Evolutionary conservation across 2,888 invertebrate genomes (phyloP).

Genomic region (Chrysodeixis includens): DNA sequence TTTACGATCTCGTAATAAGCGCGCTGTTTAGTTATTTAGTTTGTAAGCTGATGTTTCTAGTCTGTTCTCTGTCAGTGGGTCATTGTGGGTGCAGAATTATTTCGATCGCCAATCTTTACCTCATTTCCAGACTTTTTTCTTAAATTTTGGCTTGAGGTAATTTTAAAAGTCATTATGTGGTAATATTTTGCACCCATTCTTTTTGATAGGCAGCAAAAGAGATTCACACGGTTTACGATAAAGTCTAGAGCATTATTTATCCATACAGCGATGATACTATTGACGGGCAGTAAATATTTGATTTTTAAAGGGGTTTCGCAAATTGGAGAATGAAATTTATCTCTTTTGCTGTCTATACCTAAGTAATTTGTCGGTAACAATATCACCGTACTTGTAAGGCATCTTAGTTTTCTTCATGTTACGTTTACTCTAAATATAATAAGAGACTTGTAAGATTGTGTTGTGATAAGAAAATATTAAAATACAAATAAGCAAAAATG

Average conservation of each 20-base stretch:
- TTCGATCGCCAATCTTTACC: not conserved
- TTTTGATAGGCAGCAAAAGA: no score
- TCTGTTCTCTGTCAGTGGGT: constrained; percentile 61
- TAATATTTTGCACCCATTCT: not conserved
- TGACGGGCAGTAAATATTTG: no score
- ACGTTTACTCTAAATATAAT: constrained; percentile 7
- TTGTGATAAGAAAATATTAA: constrained; percentile 26
- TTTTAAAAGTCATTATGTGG: not conserved
- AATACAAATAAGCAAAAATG: constrained; percentile 30
- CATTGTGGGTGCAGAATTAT: constrained; percentile 16
- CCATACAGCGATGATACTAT: not conserved
- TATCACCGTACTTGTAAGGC: constrained; percentile 11
- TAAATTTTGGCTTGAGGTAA: not conserved
- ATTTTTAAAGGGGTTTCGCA: no score
- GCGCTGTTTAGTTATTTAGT: constrained; percentile 68
- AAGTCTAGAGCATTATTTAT: no score
- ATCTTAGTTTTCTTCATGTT: constrained; percentile 14
- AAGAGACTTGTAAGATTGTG: constrained; percentile 18
- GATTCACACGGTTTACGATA: not conserved
- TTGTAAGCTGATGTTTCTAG: constrained; percentile 73
- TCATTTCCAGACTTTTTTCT: no score
- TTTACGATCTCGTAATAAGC: no score
- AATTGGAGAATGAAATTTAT: not conserved
- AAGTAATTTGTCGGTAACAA: not conserved
- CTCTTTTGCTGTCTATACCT: not conserved